These are phyloP conservation scores for Naso thynnoides DNA, from an alignment of 2,797 vertebrate species.

Conservation along the genomic window DNA sequence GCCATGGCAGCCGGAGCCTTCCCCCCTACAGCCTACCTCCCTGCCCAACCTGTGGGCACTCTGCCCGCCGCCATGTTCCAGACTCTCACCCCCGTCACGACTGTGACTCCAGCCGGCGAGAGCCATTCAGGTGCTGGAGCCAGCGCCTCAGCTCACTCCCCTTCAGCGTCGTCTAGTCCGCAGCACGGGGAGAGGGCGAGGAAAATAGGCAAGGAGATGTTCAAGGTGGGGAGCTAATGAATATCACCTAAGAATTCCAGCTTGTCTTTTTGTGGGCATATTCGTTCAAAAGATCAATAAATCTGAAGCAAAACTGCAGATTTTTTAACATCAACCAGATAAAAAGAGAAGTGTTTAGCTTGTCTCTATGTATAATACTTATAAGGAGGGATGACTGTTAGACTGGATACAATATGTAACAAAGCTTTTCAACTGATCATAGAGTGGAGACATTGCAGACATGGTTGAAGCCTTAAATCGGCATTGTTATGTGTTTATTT, in stretches of 20 bases:
- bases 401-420: background rate
- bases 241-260: background rate
- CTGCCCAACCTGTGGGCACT: slow-evolving; percentile 95
- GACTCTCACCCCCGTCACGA: slow-evolving; percentile 91
- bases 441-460: background rate
- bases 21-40: slow-evolving; percentile 97
- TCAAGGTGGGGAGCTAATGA: slow-evolving; percentile 68
- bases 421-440: no score
- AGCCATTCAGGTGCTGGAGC: slow-evolving; percentile 72
- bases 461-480: background rate
- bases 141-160: slow-evolving; percentile 70
- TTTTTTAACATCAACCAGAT: slow-evolving; percentile 5
- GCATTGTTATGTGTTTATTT: background rate
- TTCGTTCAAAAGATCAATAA: background rate
- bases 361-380: background rate
- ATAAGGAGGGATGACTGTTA: background rate
- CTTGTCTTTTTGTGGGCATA: background rate
- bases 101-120: slow-evolving; percentile 89
- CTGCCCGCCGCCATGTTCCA: slow-evolving; percentile 98
- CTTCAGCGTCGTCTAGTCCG: slow-evolving; percentile 91
- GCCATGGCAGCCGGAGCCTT: slow-evolving; percentile 95
- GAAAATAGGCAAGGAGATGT: slow-evolving; percentile 91
- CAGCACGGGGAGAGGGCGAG: slow-evolving; percentile 91
- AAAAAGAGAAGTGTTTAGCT: background rate
- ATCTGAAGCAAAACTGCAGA: background rate